Percentiles rank a stretch among this genome's conserved stretches.
Conservation (phyloP, 2,113 vertebrate species). For the Galbula dea region DNA sequence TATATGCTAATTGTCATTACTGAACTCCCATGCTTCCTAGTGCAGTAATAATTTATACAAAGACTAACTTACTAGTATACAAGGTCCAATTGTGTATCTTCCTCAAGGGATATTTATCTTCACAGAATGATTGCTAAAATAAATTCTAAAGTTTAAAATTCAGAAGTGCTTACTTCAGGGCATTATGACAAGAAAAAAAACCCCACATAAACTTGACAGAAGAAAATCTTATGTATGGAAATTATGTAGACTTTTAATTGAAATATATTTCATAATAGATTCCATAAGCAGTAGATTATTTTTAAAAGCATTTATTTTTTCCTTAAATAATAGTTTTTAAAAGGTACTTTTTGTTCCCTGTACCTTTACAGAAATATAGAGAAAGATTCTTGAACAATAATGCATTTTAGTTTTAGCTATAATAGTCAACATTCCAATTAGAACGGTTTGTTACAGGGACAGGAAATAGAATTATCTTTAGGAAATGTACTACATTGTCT, state of each 20-base stretch:
- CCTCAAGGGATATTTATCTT: conserved; percentile 76
- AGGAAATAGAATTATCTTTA: conserved; percentile 54
- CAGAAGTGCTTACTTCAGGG: conserved; percentile 67
- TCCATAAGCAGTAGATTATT: conserved; percentile 22
- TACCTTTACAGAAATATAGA: conserved; percentile 55
- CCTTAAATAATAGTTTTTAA: conserved; percentile 45
- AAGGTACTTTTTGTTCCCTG: neutral
- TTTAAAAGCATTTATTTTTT: conserved; percentile 16
- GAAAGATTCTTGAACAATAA: conserved; percentile 31
- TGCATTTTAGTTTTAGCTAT: conserved; percentile 58
- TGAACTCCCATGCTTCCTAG: conserved; percentile 28
- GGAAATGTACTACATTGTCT: neutral
- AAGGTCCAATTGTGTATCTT: conserved; percentile 71
- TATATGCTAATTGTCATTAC: conserved; percentile 29
- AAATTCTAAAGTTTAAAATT: conserved; percentile 78
- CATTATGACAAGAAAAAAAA: conserved; percentile 66
- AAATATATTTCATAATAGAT: conserved; percentile 57
- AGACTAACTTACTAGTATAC: conserved; percentile 40
- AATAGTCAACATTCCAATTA: conserved; percentile 77
- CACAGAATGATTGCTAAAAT: conserved; percentile 72
- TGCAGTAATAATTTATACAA: conserved; percentile 45
- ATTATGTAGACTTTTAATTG: conserved; percentile 46
- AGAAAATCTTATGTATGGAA: conserved; percentile 24
- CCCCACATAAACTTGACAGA: conserved; percentile 26
- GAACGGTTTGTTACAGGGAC: conserved; percentile 69